A percentile compares a stretch with the other conserved stretches of the same genome.
These are phyloP conservation scores for Tenthredo amoena DNA, from an alignment of 2,888 invertebrate genomes.

Conservation along the genomic window DNA sequence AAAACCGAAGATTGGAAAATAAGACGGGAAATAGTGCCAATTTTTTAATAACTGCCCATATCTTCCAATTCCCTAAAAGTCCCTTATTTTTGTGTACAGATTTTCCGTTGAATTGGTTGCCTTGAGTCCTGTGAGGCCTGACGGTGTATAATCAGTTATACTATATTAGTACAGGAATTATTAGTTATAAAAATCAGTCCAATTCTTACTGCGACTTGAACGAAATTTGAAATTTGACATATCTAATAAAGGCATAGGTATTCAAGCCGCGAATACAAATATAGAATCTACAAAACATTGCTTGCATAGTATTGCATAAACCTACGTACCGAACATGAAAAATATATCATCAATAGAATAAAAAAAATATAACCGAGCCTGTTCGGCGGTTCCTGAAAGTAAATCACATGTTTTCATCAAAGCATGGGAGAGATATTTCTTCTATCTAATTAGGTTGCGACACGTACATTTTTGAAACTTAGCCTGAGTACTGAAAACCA, in stretches of 20 bases:
- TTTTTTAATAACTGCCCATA: background rate
- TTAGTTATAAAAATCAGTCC: background rate
- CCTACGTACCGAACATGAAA: background rate
- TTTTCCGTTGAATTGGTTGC: background rate
- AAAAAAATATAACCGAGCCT: background rate
- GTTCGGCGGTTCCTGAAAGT: background rate
- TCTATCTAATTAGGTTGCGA: background rate
- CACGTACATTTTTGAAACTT: background rate
- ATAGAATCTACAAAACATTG: conserved; percentile 31
- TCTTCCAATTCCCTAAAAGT: background rate
- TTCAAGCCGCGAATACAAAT: background rate
- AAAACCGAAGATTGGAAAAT: background rate
- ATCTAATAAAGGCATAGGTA: background rate
- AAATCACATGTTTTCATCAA: background rate
- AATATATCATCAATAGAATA: background rate
- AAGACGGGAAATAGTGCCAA: background rate
- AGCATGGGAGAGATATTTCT: background rate
- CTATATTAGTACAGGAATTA: background rate
- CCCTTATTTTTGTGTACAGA: background rate
- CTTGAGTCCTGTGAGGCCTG: background rate
- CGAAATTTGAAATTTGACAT: background rate
- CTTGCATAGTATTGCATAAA: background rate
- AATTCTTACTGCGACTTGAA: conserved; percentile 7
- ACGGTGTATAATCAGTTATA: background rate
- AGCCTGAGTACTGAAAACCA: background rate